A percentile compares a stretch with the other conserved stretches of the same genome.
These are phyloP conservation scores for Cyphomyrus discorhynchus DNA, from an alignment of 2,113 vertebrate species.

Conservation along the genomic window DNA sequence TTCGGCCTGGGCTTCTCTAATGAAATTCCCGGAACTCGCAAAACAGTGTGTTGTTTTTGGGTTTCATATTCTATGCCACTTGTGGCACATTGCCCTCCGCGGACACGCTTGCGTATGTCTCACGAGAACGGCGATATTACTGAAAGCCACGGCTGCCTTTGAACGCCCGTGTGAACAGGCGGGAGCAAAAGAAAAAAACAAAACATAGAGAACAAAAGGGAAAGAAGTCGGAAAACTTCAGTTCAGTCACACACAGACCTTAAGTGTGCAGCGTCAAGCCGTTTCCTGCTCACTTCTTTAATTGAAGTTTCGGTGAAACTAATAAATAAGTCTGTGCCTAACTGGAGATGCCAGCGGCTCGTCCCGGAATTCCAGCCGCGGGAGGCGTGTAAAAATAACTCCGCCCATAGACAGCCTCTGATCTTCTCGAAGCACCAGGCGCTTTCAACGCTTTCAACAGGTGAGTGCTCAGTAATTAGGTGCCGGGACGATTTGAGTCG, in stretches of 20 bases:
- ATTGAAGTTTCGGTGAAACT: background rate
- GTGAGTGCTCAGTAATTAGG: slow-evolving; percentile 26
- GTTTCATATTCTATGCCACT: background rate
- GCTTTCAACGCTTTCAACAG: slow-evolving; percentile 24
- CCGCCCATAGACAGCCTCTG: background rate
- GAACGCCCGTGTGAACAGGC: background rate
- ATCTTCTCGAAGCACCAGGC: background rate
- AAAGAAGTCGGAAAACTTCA: background rate
- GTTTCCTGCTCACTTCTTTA: background rate
- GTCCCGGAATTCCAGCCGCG: background rate
- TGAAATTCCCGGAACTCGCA: background rate
- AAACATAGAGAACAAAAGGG: background rate
- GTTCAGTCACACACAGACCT: background rate
- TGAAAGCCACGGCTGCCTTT: background rate
- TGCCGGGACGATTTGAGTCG: background rate
- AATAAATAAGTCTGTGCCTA: background rate
- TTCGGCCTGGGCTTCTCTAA: background rate
- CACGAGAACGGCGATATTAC: background rate
- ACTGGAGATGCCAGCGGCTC: background rate
- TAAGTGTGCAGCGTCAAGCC: background rate
- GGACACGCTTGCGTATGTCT: background rate
- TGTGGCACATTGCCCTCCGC: background rate
- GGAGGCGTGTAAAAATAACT: background rate
- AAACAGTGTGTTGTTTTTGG: background rate
- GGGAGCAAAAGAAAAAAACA: background rate